A percentile compares a stretch with the other conserved stretches of the same genome.
These are phyloP conservation scores for Bellardia pandia DNA, from an alignment of 2,888 invertebrate species.

Conservation along the genomic window DNA sequence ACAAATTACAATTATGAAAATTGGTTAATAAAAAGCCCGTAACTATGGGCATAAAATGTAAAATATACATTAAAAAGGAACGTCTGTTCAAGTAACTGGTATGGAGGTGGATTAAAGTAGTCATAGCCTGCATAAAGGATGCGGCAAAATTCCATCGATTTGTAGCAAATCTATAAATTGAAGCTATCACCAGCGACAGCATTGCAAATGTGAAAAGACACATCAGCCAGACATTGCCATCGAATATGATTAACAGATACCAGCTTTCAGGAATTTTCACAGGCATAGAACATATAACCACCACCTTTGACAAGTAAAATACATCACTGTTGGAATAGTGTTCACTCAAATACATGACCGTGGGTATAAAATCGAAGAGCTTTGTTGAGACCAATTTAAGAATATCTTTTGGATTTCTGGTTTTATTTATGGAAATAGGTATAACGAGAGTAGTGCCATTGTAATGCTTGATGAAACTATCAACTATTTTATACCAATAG, in stretches of 20 bases:
- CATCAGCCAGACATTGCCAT: slow-evolving; percentile 65
- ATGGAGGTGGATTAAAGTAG: slow-evolving; percentile 66
- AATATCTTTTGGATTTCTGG: background rate
- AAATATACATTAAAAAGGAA: slow-evolving; percentile 56
- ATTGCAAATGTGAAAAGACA: background rate
- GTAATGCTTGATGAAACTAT: slow-evolving; percentile 75
- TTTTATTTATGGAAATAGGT: background rate
- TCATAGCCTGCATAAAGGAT: slow-evolving; percentile 55
- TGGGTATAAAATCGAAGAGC: slow-evolving; percentile 28
- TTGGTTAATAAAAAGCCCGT: slow-evolving; percentile 76
- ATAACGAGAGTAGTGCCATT: slow-evolving; percentile 73
- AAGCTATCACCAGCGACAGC: background rate
- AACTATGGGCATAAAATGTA: slow-evolving; percentile 72
- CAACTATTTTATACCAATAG: slow-evolving; percentile 75
- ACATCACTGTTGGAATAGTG: slow-evolving; percentile 56
- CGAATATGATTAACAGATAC: slow-evolving; percentile 74
- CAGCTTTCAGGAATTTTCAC: slow-evolving; percentile 69
- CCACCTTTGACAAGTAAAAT: slow-evolving; percentile 73
- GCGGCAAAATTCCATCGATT: background rate
- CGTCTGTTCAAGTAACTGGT: slow-evolving; percentile 40
- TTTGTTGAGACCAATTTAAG: background rate
- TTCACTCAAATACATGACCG: background rate
- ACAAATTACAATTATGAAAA: slow-evolving; percentile 75
- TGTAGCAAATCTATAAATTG: background rate
- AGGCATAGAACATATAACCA: slow-evolving; percentile 75